phyloP scores from a whole-genome alignment of 2,113 vertebrate genomes.

The Pedetes capensis region DNA sequence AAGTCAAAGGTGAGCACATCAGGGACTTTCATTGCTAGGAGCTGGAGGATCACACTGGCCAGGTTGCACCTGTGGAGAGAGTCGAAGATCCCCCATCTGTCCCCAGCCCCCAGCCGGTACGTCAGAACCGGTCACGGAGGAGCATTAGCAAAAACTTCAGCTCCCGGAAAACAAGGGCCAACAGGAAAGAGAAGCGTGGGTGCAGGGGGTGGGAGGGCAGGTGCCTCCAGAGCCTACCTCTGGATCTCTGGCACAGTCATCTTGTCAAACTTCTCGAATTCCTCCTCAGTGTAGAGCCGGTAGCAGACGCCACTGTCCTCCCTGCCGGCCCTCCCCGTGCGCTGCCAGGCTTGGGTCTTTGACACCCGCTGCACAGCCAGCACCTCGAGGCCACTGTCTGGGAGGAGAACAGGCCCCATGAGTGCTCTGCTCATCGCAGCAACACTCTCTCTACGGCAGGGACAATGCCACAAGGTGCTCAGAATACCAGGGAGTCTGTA shows the following conservation, averaged over 20 bases:
- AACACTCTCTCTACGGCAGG: background rate
- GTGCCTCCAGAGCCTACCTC: conserved; percentile 82
- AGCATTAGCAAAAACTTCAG: background rate
- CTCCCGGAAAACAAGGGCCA: background rate
- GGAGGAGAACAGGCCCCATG: background rate
- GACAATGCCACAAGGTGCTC: background rate
- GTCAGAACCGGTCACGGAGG: background rate
- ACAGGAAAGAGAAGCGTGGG: background rate
- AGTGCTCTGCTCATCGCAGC: background rate
- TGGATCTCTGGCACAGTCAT: conserved; percentile 97
- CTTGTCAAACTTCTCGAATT: conserved; percentile 92
- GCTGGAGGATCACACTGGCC: conserved; percentile 92
- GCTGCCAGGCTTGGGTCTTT: conserved; percentile 98
- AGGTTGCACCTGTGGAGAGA: conserved; percentile 91
- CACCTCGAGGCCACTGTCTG: conserved; percentile 94
- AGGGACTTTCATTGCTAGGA: conserved; percentile 93
- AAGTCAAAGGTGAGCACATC: conserved; percentile 97
- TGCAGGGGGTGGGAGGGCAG: background rate
- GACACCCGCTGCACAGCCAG: conserved; percentile 95
- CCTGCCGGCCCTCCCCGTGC: conserved; percentile 92
- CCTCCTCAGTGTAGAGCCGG: conserved; percentile 95
- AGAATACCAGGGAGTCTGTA: background rate
- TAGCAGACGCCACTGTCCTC: conserved; percentile 93
- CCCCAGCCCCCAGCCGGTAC: background rate
- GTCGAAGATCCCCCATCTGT: fast-evolving